Conservation (phyloP, 2,888 invertebrate species). For the Heliconius cydno region DNA sequence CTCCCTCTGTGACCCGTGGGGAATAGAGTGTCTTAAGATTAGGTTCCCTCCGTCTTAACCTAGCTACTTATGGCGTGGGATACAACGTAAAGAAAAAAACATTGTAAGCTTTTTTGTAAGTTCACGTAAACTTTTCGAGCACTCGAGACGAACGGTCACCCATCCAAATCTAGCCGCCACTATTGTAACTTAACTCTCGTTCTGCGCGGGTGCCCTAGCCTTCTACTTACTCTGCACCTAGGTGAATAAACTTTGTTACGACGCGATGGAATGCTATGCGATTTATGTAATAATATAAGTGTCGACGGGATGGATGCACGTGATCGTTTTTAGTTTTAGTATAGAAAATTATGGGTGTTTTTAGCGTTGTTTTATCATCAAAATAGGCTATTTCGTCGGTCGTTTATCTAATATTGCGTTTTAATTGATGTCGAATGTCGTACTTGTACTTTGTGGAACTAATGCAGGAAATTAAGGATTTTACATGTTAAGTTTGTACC, state of each 20-base stretch:
- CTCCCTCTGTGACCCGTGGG: neutral
- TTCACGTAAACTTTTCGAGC: neutral
- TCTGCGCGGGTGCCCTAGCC: slow-evolving; percentile 35
- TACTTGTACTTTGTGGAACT: no score
- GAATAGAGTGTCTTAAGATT: neutral
- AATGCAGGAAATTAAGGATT: no score
- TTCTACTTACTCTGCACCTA: slow-evolving; percentile 1
- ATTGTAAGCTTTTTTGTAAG: neutral
- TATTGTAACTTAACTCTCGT: slow-evolving; percentile 39
- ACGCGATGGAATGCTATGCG: slow-evolving; percentile 40
- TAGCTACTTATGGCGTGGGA: neutral
- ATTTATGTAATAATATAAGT: slow-evolving; percentile 38
- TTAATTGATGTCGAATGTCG: no score
- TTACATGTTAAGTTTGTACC: no score
- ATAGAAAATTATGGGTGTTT: neutral
- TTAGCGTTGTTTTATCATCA: neutral
- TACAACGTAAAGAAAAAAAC: neutral
- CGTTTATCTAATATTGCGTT: no score
- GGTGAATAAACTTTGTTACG: slow-evolving; percentile 39
- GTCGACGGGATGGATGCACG: slow-evolving; percentile 31
- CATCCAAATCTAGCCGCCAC: slow-evolving; percentile 36
- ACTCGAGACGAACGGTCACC: slow-evolving; percentile 30
- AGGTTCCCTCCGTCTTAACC: neutral
- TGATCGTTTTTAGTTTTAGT: neutral
- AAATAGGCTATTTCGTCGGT: neutral